Percentiles rank a stretch among this genome's conserved stretches.
Evolutionary conservation across 2,113 vertebrate genomes (phyloP).

Genomic region (Paedocypris sp.): DNA sequence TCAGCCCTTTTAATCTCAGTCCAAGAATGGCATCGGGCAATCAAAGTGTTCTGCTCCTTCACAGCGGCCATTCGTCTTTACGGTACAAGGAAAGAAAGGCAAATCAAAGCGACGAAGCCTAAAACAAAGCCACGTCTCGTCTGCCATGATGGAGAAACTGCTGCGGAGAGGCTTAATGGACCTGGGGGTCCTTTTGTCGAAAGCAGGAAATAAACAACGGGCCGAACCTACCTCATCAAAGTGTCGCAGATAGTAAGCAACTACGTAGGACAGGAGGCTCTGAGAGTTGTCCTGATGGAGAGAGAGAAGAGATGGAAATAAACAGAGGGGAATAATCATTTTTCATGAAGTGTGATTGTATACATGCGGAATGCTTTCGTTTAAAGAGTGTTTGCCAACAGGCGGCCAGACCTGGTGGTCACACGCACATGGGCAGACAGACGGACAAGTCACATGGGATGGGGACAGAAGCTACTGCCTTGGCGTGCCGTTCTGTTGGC

Average conservation of each 20-base stretch:
- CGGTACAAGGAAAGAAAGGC: constrained; percentile 9
- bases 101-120: constrained; percentile 23
- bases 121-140: constrained; percentile 19
- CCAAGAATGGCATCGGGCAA: constrained; percentile 25
- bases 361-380: not conserved
- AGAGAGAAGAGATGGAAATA: constrained; percentile 30
- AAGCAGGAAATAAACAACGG: constrained; percentile 59
- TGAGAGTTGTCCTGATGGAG: constrained; percentile 83
- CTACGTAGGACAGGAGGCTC: constrained; percentile 89
- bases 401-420: not conserved
- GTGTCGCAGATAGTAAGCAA: constrained; percentile 90
- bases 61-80: constrained; percentile 16
- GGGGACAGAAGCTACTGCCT: not conserved
- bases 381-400: not conserved
- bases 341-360: constrained; percentile 8
- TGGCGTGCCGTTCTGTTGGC: not conserved
- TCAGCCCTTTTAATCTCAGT: constrained; percentile 24
- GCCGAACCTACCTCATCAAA: constrained; percentile 85
- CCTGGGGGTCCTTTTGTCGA: constrained; percentile 47
- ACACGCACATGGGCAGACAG: not conserved
- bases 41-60: not conserved
- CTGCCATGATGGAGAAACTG: not conserved
- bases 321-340: constrained; percentile 5
- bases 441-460: not conserved
- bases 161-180: constrained; percentile 40